A percentile compares a stretch with the other conserved stretches of the same genome.
Evolutionary conservation across 2,797 vertebrate genomes (phyloP).

Genomic region (Pangasius krempfi): DNA sequence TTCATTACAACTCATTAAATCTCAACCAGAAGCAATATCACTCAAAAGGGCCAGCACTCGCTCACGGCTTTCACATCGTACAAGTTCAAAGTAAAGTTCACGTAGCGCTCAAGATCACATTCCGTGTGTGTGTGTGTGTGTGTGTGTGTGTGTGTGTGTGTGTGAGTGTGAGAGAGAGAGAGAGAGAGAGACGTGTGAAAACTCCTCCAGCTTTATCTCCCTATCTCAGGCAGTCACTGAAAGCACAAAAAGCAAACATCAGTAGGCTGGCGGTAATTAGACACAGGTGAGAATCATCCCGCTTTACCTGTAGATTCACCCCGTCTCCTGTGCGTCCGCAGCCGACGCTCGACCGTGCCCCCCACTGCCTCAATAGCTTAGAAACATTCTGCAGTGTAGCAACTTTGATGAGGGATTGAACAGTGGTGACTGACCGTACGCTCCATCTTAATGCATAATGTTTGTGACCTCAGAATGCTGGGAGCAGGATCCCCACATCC

Average conservation of each 20-base stretch:
- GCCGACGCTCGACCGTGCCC: background rate
- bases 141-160: background rate
- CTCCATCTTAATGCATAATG: background rate
- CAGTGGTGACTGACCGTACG: too few relatives aligned
- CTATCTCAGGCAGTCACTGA: background rate
- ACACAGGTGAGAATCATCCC: background rate
- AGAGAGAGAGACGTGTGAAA: background rate
- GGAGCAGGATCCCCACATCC: constrained; percentile 94
- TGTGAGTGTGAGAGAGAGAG: too few relatives aligned
- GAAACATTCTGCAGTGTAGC: background rate
- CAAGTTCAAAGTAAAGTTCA: background rate
- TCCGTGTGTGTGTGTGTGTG: background rate
- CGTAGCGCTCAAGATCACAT: background rate
- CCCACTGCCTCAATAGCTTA: background rate
- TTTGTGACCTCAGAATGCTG: constrained; percentile 83
- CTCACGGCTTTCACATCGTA: background rate
- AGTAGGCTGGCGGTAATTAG: background rate
- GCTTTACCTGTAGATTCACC: background rate
- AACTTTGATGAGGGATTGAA: background rate
- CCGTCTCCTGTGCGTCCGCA: background rate
- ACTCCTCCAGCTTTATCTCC: background rate
- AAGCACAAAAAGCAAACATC: background rate
- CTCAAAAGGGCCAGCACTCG: background rate
- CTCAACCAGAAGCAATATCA: background rate
- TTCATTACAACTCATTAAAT: background rate